phyloP scores from a whole-genome alignment of 2,797 vertebrate genomes.

The Enteromius fasciolatus region DNA sequence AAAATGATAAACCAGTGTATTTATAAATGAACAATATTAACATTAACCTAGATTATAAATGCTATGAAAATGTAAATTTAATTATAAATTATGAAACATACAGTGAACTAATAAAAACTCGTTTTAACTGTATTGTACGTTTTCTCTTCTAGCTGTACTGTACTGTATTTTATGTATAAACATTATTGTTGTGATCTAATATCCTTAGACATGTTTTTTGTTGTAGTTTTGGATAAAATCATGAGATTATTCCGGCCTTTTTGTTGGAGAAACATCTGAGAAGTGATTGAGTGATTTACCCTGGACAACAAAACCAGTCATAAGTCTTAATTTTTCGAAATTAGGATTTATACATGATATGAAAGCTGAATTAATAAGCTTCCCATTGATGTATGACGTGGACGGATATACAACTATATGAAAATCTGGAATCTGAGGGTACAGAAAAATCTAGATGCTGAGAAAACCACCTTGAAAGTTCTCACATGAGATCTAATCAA shows the following conservation, averaged over 20 bases:
- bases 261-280: background rate
- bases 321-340: too few relatives aligned
- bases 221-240: background rate
- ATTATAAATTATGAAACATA: background rate
- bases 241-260: background rate
- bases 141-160: background rate
- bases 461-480: too few relatives aligned
- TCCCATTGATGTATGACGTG: too few relatives aligned
- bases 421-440: too few relatives aligned
- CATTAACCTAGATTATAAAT: background rate
- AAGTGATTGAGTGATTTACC: background rate
- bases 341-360: too few relatives aligned
- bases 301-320: too few relatives aligned
- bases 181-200: too few relatives aligned
- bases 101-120: background rate
- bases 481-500: too few relatives aligned
- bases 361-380: too few relatives aligned
- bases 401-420: too few relatives aligned
- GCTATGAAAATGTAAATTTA: background rate
- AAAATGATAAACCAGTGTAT: background rate
- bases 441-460: background rate
- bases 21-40: background rate
- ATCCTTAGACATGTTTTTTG: too few relatives aligned
- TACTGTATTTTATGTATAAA: too few relatives aligned
- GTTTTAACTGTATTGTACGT: background rate